Evolutionary conservation across 2,113 vertebrate genomes (phyloP).

Genomic region (Heptranchias perlo): DNA sequence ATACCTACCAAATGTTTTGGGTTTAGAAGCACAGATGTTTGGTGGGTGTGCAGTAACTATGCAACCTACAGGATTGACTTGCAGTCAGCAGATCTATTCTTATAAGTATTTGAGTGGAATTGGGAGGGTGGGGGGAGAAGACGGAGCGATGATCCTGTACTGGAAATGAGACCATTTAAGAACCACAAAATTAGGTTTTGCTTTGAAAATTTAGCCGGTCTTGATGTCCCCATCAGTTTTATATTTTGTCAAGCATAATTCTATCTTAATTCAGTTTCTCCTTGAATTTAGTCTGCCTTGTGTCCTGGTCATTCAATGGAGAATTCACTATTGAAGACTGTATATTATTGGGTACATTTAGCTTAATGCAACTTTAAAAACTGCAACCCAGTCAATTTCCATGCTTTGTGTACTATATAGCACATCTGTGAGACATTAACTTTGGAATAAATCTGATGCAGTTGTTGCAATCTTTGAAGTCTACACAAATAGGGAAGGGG

Average conservation of each 20-base stretch:
- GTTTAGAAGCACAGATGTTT: background rate
- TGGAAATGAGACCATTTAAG: too few relatives aligned
- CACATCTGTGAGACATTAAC: slow-evolving; percentile 5
- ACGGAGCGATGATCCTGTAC: too few relatives aligned
- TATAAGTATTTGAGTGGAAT: background rate
- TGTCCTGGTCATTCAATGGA: background rate
- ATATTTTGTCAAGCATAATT: background rate
- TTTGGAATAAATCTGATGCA: background rate
- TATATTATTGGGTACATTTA: background rate
- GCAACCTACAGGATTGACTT: background rate
- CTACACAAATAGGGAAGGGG: background rate
- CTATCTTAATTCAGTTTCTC: background rate
- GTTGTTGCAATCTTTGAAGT: background rate
- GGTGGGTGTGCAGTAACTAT: background rate
- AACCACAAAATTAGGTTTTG: background rate
- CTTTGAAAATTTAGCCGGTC: background rate
- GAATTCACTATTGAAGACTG: background rate
- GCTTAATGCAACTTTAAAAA: background rate
- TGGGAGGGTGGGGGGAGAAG: background rate
- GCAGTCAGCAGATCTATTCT: background rate
- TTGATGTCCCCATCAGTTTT: background rate
- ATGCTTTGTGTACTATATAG: background rate
- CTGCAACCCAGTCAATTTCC: background rate
- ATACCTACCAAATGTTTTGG: too few relatives aligned
- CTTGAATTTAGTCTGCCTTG: background rate